Evolutionary conservation across 1,140 invertebrate genomes (phyloP), one percentile per base, ranked within the genome.

Genomic region (Brachionus plicatilis): DNA sequence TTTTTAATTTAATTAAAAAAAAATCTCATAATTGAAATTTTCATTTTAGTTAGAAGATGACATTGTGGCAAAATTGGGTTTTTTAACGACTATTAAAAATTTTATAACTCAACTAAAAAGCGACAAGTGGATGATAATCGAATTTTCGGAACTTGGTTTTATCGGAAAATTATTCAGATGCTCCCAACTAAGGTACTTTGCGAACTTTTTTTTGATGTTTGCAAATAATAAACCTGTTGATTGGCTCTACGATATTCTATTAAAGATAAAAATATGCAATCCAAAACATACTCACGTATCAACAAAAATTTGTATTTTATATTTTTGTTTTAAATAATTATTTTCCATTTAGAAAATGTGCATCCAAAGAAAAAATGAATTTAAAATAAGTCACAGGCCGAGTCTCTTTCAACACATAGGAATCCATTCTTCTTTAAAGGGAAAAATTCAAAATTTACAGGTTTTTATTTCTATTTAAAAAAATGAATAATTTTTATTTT

Each of bases 351-450:
- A 96, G 94, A 95, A 95, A 92, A 92, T 94, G 87, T 98, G 96
- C 88, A 92, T 93, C 9, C 65, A 87, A 33, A 88, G 88, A 86
- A 88, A 88, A 27, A 85, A 85, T n/a, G 86, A 86, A 70, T 85
- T 89, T 6, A 85, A 88, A 33, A 85, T 86, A 11, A 85, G 94
- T 88, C 96, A 94, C 87, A 95, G 95, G 86, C 94, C 95, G 3
- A 96, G 95, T 0, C 90, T 98, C 0, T 99, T 98, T 88, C 95
- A 98, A 91, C 96, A 99, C 87, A 95, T 98, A 85, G 96, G 96
- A 12, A 94, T 94, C 5, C 95, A 96, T 88, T 98, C 96, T 0
- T 98, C 96, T 0, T 91, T 99, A 0, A 95, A 94, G 89, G 96
- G 96, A 85, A 99, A 99, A 92, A 94, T 97, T 68, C 96, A 98